Conservation (phyloP, 1,140 invertebrate genomes). For the Dendroctonus ponderosae region DNA sequence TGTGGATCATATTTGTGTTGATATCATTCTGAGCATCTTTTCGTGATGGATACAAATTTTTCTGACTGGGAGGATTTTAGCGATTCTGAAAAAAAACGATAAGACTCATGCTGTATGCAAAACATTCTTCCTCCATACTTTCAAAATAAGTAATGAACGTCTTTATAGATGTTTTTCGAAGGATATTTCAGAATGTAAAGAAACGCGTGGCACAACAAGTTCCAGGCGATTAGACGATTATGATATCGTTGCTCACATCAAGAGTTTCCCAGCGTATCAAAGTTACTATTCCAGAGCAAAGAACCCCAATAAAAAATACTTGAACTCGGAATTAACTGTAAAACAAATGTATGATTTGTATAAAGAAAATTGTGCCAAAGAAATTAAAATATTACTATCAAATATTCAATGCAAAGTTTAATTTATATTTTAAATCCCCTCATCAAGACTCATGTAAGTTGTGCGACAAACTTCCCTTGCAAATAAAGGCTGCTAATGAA, state of each 20-base stretch:
- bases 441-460: conserved; percentile 13
- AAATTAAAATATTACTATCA: conserved; percentile 20
- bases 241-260: conserved; percentile 27
- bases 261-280: conserved; percentile 32
- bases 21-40: too few species aligned
- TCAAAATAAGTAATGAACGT: conserved; percentile 24
- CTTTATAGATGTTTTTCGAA: conserved; percentile 11
- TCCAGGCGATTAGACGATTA: conserved; percentile 23
- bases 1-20: too few species aligned
- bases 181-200: conserved; percentile 12
- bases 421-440: conserved; percentile 23
- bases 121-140: not conserved
- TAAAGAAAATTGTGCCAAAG: conserved; percentile 16
- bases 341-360: conserved; percentile 38
- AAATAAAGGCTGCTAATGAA: conserved; percentile 13
- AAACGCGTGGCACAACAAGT: conserved; percentile 15
- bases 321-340: conserved; percentile 22
- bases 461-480: conserved; percentile 15
- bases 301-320: conserved; percentile 26
- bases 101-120: too few species aligned
- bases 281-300: conserved; percentile 27
- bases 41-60: too few species aligned
- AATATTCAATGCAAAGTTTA: conserved; percentile 23
- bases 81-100: too few species aligned
- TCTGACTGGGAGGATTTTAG: too few species aligned